phyloP scores from a whole-genome alignment of 2,113 vertebrate genomes.

The Sorex araneus region DNA sequence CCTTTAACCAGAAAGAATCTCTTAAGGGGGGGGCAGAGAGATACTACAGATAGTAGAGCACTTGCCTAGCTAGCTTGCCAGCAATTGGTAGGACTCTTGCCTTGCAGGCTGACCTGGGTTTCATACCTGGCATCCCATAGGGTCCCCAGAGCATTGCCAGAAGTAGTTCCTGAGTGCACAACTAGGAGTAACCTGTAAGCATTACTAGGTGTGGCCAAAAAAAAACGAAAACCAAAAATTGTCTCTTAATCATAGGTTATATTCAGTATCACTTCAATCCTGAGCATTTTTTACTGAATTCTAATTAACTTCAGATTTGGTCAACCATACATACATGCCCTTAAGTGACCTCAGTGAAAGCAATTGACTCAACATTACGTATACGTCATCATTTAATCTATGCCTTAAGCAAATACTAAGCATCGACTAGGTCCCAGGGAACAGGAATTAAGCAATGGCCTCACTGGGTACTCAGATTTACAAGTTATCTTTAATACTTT shows the following conservation, averaged over 20 bases:
- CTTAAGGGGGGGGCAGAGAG: no score
- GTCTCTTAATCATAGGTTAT: slow-evolving; percentile 43
- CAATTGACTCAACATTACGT: slow-evolving; percentile 1
- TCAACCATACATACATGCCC: not conserved
- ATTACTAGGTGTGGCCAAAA: no score
- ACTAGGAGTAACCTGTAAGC: no score
- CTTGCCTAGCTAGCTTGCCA: no score
- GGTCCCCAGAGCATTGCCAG: no score
- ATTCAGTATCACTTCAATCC: slow-evolving; percentile 19
- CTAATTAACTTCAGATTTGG: slow-evolving; percentile 42
- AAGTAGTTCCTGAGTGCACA: no score
- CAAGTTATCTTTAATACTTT: not conserved
- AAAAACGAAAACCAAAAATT: slow-evolving; percentile 38
- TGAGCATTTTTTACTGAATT: slow-evolving; percentile 12
- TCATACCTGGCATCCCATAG: no score
- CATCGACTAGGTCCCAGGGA: not conserved
- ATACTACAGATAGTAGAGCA: no score
- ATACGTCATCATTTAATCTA: slow-evolving; percentile 50
- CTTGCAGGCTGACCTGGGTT: no score
- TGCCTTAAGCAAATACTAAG: slow-evolving; percentile 31
- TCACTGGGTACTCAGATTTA: not conserved
- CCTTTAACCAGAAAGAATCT: not conserved
- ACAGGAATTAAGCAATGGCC: not conserved
- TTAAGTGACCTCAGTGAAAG: slow-evolving; percentile 1
- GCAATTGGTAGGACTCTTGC: no score